phyloP scores from a whole-genome alignment of 2,888 invertebrate genomes.

The Gastrophysa polygoni region DNA sequence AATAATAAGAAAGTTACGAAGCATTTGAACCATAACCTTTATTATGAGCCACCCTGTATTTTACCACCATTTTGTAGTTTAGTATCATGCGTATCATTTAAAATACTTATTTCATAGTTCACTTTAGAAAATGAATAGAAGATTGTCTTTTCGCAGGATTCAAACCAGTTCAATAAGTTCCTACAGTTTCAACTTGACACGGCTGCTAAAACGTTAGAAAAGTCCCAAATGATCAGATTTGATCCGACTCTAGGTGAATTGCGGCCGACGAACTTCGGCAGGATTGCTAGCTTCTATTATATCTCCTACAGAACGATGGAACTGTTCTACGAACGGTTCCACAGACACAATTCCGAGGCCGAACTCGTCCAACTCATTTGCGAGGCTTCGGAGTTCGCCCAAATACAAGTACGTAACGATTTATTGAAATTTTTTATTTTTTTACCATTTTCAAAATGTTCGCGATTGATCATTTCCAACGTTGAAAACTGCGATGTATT shows the following conservation, averaged over 20 bases:
- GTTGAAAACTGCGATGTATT: too few relatives aligned
- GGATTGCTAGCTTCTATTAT: slow-evolving; percentile 97
- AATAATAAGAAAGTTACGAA: too few relatives aligned
- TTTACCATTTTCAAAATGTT: too few relatives aligned
- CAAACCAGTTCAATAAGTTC: slow-evolving; percentile 78
- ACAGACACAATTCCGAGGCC: slow-evolving; percentile 81
- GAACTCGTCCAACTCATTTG: slow-evolving; percentile 91
- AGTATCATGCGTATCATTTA: too few relatives aligned
- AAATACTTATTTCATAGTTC: too few relatives aligned
- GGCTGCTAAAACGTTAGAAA: slow-evolving; percentile 86
- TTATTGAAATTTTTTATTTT: too few relatives aligned
- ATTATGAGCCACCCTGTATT: too few relatives aligned
- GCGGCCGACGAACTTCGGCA: slow-evolving; percentile 83
- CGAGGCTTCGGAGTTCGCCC: slow-evolving; percentile 92
- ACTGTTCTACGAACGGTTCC: slow-evolving; percentile 84
- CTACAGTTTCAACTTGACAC: slow-evolving; percentile 77
- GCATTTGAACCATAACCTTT: too few relatives aligned
- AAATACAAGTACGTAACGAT: slow-evolving; percentile 74
- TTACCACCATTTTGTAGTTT: too few relatives aligned
- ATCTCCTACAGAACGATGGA: slow-evolving; percentile 96
- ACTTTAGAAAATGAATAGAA: too few relatives aligned
- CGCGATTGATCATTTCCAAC: too few relatives aligned
- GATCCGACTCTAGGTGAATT: slow-evolving; percentile 84
- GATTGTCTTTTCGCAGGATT: slow-evolving; percentile 63
- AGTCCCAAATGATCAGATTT: slow-evolving; percentile 92